Evolutionary conservation across 2,797 vertebrate genomes (phyloP), one percentile per base, ranked within the genome.

Genomic region (Pipistrellus nathusii): DNA sequence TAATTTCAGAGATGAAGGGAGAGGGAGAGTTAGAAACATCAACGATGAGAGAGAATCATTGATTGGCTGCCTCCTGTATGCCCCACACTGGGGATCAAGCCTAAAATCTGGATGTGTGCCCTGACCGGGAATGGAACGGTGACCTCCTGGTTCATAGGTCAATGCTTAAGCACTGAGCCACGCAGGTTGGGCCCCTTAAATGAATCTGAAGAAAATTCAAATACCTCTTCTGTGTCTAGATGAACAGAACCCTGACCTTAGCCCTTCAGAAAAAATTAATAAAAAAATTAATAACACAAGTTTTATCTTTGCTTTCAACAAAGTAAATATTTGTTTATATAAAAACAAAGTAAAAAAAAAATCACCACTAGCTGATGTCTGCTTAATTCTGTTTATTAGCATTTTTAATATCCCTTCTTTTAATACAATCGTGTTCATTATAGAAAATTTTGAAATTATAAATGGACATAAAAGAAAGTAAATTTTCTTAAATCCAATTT

Each of bases 261-360:
- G 92, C n/a, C 72, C 44, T 88, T 72, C 32, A 90, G 35, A 86
- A 76, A 32, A 88, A 85, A 88, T 83, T 78, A 66, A 75, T 83
- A 62, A 46, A 85, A 6, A 66, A 69, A 55, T 88, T 62, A 46
- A 87, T 66, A 86, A 77, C 13, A 41, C 2, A 91, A 85, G 32
- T 72, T 89, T 72, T 53, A 27, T 86, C 30, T 81, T 89, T 72
- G 30, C 15, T 75, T 85, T 95, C 80, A 72, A 62, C 3, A 55
- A 51, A 77, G 41, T 76, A 76, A 85, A 46, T 41, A 62, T 51
- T 73, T n/a, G 11, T 82, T 92, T 88, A 53, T 71, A 69, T 30
- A 85, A 80, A 93, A 48, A 89, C 69, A 83, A 62, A 27, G n/a
- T 46, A 15, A 32, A 59, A 95, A 95, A 62, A 66, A 82, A 66